A percentile compares a stretch with the other conserved stretches of the same genome.
Conservation (phyloP, 2,888 invertebrate species). For the Muscina levida region DNA sequence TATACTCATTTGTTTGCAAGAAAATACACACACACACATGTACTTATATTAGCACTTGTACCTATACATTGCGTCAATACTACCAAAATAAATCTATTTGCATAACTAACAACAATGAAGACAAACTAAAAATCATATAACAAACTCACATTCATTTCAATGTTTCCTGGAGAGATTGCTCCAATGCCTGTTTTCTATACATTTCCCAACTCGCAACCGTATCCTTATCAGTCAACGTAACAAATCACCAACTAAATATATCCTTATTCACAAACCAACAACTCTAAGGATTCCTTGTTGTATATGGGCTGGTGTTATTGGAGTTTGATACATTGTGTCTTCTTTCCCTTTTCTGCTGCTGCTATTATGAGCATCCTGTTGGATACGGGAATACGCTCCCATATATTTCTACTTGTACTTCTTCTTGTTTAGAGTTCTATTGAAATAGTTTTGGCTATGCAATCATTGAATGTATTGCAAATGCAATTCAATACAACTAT, state of each 20-base stretch:
- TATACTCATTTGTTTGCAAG: no score
- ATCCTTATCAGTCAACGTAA: background rate
- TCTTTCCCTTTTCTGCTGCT: background rate
- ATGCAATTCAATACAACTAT: conserved; percentile 61
- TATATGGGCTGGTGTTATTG: background rate
- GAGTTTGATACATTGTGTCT: conserved; percentile 24
- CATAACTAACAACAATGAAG: conserved; percentile 32
- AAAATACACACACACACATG: no score
- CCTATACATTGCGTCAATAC: background rate
- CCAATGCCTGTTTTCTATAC: no score
- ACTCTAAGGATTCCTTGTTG: background rate
- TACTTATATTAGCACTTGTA: no score
- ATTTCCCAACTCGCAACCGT: background rate
- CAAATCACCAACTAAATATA: conserved; percentile 21
- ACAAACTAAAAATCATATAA: conserved; percentile 57
- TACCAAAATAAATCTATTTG: background rate
- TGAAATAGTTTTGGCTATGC: background rate
- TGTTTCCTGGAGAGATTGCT: background rate
- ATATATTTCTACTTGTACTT: background rate
- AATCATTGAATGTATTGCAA: conserved; percentile 47
- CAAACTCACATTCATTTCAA: conserved; percentile 48
- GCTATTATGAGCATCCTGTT: background rate
- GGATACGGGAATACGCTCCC: no score
- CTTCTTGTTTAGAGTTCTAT: background rate
- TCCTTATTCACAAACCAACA: background rate